These are phyloP conservation scores for Metaphire vulgaris DNA, from an alignment of 1,140 invertebrate species.

Conservation along the genomic window DNA sequence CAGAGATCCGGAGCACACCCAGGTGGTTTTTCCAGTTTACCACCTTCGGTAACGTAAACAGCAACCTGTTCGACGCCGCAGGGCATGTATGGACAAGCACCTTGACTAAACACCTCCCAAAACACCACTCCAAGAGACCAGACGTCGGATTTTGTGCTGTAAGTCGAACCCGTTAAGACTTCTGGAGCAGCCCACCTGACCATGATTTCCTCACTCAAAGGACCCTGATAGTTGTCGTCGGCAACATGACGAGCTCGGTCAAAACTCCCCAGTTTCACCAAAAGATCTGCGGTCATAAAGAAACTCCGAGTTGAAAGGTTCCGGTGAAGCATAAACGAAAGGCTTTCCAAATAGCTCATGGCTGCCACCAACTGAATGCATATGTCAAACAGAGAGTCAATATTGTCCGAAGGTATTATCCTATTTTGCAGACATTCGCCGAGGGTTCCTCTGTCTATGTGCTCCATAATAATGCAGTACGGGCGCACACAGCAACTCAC, in stretches of 20 bases:
- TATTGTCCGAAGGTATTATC: constrained; percentile 14
- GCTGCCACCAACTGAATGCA: constrained; percentile 28
- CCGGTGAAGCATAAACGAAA: constrained; percentile 24
- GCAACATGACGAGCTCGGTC: constrained; percentile 21
- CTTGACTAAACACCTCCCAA: constrained; percentile 94
- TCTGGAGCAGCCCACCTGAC: constrained; percentile 98
- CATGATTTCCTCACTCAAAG: constrained; percentile 64
- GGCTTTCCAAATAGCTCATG: constrained; percentile 25
- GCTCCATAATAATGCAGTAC: constrained; percentile 24
- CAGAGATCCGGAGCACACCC: constrained; percentile 26
- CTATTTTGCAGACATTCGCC: constrained; percentile 19
- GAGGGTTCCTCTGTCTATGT: constrained; percentile 22
- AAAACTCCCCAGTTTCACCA: constrained; percentile 28
- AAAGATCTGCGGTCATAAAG: constrained; percentile 18
- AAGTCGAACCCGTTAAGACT: constrained; percentile 88
- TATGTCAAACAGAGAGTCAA: constrained; percentile 27
- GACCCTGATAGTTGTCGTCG: constrained; percentile 27
- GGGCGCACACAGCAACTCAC: constrained; percentile 23
- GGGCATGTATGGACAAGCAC: constrained; percentile 83
- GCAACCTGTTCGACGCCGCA: constrained; percentile 69
- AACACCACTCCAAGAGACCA: constrained; percentile 97
- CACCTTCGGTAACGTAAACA: constrained; percentile 25
- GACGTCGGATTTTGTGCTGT: constrained; percentile 96
- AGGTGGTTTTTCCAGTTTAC: constrained; percentile 24
- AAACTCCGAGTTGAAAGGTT: constrained; percentile 24